These are phyloP conservation scores for Leuctra nigra DNA, from an alignment of 2,888 invertebrate genomes.

Conservation along the genomic window DNA sequence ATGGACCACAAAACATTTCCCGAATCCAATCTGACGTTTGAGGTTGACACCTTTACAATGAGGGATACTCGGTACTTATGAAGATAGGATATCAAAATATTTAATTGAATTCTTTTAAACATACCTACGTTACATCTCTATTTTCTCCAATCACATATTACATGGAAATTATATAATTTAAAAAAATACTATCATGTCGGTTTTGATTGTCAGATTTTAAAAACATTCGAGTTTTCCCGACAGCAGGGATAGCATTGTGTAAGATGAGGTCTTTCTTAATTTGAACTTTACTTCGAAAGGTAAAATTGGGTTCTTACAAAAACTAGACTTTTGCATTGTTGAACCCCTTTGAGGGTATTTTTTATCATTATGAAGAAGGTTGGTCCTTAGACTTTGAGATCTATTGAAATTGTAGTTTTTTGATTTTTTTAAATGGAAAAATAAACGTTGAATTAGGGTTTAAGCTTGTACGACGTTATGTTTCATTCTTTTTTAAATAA, in stretches of 20 bases:
- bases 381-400: neutral
- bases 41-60: constrained; percentile 15
- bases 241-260: too few relatives aligned
- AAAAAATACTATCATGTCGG: too few relatives aligned
- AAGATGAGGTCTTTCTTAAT: too few relatives aligned
- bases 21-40: constrained; percentile 7
- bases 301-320: constrained; percentile 1
- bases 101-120: too few relatives aligned
- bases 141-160: too few relatives aligned
- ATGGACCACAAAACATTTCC: constrained; percentile 18
- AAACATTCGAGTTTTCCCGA: too few relatives aligned
- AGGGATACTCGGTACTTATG: neutral
- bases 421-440: constrained; percentile 10
- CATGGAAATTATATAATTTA: too few relatives aligned
- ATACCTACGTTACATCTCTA: too few relatives aligned
- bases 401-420: constrained; percentile 1
- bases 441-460: constrained; percentile 15
- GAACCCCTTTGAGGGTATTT: neutral
- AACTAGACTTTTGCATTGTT: constrained; percentile 3
- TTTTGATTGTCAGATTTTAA: too few relatives aligned
- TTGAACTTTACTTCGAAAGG: neutral
- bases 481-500: neutral
- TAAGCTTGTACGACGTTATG: neutral
- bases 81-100: too few relatives aligned
- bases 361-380: constrained; percentile 4